Conservation (phyloP, 1,140 invertebrate genomes). For the Drosophila eugracilis region DNA sequence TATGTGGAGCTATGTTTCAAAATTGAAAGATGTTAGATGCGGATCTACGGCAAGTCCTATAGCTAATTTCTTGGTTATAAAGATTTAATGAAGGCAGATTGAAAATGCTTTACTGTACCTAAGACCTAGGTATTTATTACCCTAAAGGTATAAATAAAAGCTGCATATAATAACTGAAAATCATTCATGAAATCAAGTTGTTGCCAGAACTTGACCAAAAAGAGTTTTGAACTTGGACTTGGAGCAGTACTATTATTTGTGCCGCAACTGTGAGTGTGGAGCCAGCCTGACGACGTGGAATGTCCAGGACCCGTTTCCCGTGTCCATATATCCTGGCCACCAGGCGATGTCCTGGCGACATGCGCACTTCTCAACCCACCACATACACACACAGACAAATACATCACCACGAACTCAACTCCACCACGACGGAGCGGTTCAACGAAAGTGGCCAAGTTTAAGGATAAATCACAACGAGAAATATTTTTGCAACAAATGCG, state of each 20-base stretch:
- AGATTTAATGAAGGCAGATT: too few relatives aligned
- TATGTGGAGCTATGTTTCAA: too few relatives aligned
- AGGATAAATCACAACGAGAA: conserved; percentile 74
- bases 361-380: conserved; percentile 68
- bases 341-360: conserved; percentile 45
- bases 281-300: conserved; percentile 59
- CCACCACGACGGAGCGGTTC: conserved; percentile 28
- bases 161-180: too few relatives aligned
- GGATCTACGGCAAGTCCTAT: too few relatives aligned
- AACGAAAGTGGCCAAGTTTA: conserved; percentile 71
- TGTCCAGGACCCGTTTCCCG: conserved; percentile 32
- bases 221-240: conserved; percentile 45
- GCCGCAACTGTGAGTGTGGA: conserved; percentile 37
- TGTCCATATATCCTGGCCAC: conserved; percentile 55
- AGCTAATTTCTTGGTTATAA: too few relatives aligned
- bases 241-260: conserved; percentile 35
- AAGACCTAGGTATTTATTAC: too few relatives aligned
- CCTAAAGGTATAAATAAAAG: too few relatives aligned
- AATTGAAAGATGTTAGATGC: too few relatives aligned
- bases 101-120: too few relatives aligned
- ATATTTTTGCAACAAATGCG: conserved; percentile 57
- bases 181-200: neutral
- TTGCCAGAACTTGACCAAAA: neutral
- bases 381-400: neutral
- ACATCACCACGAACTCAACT: conserved; percentile 14